Evolutionary conservation across 2,888 invertebrate species (phyloP).

Genomic region (Dynastes hyllus): DNA sequence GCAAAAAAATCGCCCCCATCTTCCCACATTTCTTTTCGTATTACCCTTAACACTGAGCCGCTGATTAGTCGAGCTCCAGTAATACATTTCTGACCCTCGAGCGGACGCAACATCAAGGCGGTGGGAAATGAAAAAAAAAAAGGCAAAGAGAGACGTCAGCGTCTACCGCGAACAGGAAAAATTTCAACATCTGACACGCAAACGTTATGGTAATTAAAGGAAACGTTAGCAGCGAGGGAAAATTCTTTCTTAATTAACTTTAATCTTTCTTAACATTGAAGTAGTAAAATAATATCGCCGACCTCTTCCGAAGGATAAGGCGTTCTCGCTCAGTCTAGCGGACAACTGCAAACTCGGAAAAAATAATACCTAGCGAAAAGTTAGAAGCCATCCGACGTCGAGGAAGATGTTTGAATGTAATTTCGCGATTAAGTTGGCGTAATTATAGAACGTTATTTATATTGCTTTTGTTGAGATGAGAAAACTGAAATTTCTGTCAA

Average conservation of each 20-base stretch:
- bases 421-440: constrained; percentile 17
- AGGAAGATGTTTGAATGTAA: constrained; percentile 12
- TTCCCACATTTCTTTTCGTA: neutral
- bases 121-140: neutral
- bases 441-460: constrained; percentile 13
- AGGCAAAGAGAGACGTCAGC: neutral
- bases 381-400: too few species aligned
- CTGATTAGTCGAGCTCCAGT: constrained; percentile 4
- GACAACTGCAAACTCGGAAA: neutral
- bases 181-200: constrained; percentile 37
- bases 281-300: constrained; percentile 23
- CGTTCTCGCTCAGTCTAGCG: neutral
- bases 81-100: neutral
- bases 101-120: constrained; percentile 8
- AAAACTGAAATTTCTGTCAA: neutral
- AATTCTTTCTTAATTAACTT: constrained; percentile 47
- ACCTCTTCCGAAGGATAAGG: neutral
- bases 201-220: constrained; percentile 46
- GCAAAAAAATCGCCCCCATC: neutral
- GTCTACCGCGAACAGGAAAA: neutral
- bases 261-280: constrained; percentile 45
- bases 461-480: neutral
- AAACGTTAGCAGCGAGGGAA: constrained; percentile 33
- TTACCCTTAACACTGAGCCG: neutral
- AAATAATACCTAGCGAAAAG: neutral